Base-by-base conservation (phyloP, 2,797 vertebrate genomes). In the Bradypodion ventrale region DNA sequence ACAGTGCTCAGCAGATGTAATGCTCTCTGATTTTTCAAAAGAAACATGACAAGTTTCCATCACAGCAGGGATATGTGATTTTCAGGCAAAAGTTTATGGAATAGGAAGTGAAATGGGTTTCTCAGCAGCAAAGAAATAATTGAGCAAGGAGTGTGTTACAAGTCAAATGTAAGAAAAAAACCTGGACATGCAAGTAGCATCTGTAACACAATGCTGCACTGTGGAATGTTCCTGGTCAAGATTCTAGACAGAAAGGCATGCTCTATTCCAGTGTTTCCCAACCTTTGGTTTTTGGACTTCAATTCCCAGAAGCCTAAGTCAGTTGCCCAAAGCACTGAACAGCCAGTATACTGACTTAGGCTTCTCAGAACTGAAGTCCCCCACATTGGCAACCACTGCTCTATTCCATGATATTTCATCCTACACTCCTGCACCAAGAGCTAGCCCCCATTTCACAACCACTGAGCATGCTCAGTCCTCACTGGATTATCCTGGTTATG, bases 1-100 rank as follows among this genome's bases (percentile, higher is more conserved):
- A 94, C 82, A 25, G 29, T 88, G 92, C 85, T 91, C 88, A 91
- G 87, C 72, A 79, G 56, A 86, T 89, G 89, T 82, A 91, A 93
- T 91, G 86, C 49, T 90, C 73, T 75, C 40, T 35, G 78, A 90
- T 74, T 90, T 76, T 92, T 87, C 73, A 83, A 85, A 92, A 92
- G 80, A 88, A 70, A 86, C 88, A 90, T 91, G 84, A 88, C 87
- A 87, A 85, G 42, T 75, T 89, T 93, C 82, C 81, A 90, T 75
- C 84, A 90, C 87, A 90, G 80, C 79, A 87, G 56, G 87, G 87
- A 92, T 90, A 90, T 89, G 77, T 23, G 3, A 49, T 0, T 84
- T 82, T 87, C n/a, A 70, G 76, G 68, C 75, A 88, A 85, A 91
- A 25, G 42, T 25, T 12, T 16, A 52, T 40, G 42, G 81, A 89